These are phyloP conservation scores for Axis porcinus DNA, from an alignment of 2,113 vertebrate species.

Conservation along the genomic window DNA sequence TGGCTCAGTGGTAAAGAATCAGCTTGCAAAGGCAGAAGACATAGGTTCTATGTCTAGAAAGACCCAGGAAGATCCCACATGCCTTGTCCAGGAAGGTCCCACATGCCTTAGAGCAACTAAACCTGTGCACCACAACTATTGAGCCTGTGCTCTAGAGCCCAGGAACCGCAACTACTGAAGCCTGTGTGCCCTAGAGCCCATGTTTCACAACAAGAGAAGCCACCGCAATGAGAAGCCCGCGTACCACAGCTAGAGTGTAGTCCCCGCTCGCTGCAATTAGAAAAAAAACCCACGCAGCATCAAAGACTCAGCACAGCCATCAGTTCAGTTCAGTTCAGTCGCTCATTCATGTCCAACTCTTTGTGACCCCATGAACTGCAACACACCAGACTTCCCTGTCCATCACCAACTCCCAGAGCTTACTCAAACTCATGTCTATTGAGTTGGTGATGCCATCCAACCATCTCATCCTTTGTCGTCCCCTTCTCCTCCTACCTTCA, in stretches of 20 bases:
- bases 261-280: background rate
- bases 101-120: background rate
- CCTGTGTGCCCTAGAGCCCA: background rate
- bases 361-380: background rate
- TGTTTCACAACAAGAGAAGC: background rate
- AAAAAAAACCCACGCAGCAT: background rate
- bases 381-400: background rate
- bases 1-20: background rate
- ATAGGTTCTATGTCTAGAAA: background rate
- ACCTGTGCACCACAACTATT: background rate
- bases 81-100: background rate
- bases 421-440: background rate
- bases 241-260: background rate
- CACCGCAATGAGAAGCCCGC: rapidly evolving
- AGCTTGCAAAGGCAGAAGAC: background rate
- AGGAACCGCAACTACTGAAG: background rate
- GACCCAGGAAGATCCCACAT: background rate
- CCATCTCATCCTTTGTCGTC: background rate
- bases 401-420: background rate
- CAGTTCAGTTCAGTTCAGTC: background rate
- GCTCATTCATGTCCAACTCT: background rate
- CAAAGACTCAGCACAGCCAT: background rate
- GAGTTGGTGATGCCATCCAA: background rate
- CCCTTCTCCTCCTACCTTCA: background rate
- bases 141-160: background rate